Evolutionary conservation across 1,140 invertebrate genomes (phyloP).

Genomic region (Bombus terrestris): DNA sequence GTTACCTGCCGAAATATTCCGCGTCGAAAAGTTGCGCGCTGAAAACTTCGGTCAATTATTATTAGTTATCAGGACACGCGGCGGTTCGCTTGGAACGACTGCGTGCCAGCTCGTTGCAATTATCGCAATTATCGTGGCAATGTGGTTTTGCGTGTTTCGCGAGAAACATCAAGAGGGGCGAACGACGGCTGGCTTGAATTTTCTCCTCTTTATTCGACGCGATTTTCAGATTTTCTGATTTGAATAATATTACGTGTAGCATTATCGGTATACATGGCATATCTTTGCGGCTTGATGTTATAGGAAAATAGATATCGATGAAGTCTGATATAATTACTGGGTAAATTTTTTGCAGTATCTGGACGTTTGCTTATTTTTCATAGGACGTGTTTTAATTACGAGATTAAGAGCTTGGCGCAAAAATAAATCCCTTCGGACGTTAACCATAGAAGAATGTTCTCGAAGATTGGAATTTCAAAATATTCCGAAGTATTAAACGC

Average conservation of each 20-base stretch:
- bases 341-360: background rate
- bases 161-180: background rate
- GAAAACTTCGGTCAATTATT: conserved; percentile 49
- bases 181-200: too few relatives aligned
- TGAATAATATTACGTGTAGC: background rate
- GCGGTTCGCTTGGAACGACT: background rate
- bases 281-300: background rate
- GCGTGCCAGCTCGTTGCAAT: background rate
- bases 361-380: background rate
- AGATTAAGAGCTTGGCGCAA: background rate
- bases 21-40: background rate
- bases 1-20: conserved; percentile 10
- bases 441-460: too few relatives aligned
- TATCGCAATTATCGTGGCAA: conserved; percentile 6
- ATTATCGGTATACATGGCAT: background rate
- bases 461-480: too few relatives aligned
- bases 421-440: background rate
- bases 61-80: background rate
- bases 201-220: background rate
- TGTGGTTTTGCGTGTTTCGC: background rate
- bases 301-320: background rate
- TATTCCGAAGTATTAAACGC: too few relatives aligned
- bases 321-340: background rate
- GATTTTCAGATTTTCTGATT: background rate
- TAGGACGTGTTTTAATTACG: background rate